A percentile compares a stretch with the other conserved stretches of the same genome.
Conservation (phyloP, 2,113 vertebrate genomes). For the Sylvia atricapilla region DNA sequence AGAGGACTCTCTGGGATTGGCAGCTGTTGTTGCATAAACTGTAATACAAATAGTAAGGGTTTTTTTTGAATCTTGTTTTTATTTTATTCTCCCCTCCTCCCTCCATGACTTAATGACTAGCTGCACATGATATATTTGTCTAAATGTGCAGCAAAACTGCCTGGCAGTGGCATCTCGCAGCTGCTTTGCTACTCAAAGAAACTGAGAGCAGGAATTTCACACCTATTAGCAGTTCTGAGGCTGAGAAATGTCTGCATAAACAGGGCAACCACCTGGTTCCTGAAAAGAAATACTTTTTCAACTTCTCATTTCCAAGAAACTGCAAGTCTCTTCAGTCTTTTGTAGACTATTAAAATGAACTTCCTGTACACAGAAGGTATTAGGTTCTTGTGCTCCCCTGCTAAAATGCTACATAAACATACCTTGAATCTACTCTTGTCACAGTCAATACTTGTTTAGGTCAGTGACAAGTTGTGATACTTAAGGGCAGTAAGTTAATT, state of each 20-base stretch:
- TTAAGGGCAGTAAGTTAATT: background rate
- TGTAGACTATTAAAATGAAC: background rate
- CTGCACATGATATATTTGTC: background rate
- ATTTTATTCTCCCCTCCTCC: background rate
- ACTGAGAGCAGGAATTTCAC: background rate
- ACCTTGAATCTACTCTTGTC: background rate
- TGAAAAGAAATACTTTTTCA: background rate
- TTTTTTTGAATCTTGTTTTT: background rate
- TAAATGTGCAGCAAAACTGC: background rate
- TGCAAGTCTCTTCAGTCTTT: background rate
- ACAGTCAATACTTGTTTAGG: background rate
- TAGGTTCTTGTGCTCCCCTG: background rate
- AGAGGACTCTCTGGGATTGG: slow-evolving; percentile 87
- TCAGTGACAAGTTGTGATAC: background rate
- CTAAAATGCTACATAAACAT: background rate
- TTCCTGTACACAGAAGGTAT: background rate
- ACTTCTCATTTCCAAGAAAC: background rate
- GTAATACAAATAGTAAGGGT: background rate
- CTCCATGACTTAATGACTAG: background rate
- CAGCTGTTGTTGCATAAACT: slow-evolving; percentile 95
- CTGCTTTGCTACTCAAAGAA: background rate
- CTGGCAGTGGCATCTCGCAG: background rate
- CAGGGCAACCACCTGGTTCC: background rate
- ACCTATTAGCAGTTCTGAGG: background rate
- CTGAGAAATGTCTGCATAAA: background rate